Base-by-base conservation (phyloP, 2,888 invertebrate genomes). In the Heliconius hortense region DNA sequence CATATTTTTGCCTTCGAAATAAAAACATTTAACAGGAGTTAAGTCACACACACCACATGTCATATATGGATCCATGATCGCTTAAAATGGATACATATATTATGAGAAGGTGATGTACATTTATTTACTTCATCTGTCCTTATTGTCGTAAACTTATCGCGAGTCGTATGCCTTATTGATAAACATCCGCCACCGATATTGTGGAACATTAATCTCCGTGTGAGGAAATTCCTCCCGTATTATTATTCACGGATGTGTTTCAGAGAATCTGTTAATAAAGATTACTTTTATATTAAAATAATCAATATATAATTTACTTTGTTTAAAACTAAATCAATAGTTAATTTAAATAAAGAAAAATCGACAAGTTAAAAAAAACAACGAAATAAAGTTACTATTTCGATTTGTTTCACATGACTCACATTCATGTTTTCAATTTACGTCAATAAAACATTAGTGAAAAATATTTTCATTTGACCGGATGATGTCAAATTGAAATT, bases 371-470 rank as follows among this genome's bases (percentile, higher is more conserved):
- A 56, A 21, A 56, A 53, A 56, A 21, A 21, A 48, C 48, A 48
- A 18, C 21, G 21, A 48, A n/a, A 10, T 56, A n/a, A 56, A 56
- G 2, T n/a, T n/a, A n/a, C 56, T n/a, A n/a, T 56, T 8, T n/a
- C 10, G 56, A n/a, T 18, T 60, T 11, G n/a, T 28, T 13, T 60
- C 26, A 7, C 5, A 69, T 69, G 74, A 69, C 62, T 62, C 48
- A 74, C 69, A 62, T 67, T 59, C 39, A 69, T 60, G 53, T 31
- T 64, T 70, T 69, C 53, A 69, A 53, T 69, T 56, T 53, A 73
- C 73, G 72, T 75, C 73, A 77, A 26, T 67, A 60, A 70, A 75
- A 66, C 73, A 73, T 77, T 77, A 73, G 69, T 64, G 13, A 35
- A 35, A 64, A 13, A 69, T 62, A 66, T 75, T 75, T 75, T 73